Base-by-base conservation (phyloP, 2,797 vertebrate species). In the Capromys pilorides region DNA sequence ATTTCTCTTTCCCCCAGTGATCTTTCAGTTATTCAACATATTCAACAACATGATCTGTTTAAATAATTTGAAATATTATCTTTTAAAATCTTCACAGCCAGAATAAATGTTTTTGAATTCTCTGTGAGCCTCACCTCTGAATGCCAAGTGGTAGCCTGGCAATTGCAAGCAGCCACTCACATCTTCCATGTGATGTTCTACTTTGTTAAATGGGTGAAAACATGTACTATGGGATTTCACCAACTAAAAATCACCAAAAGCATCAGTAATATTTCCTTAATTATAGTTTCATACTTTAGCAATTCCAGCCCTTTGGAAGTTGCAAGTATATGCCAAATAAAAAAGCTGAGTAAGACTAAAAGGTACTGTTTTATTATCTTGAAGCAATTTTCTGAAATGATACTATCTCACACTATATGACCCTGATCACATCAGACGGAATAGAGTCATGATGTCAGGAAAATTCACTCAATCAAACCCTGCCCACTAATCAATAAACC, bases 281-380 rank as follows among this genome's bases (percentile, higher is more conserved):
- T 59, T 83, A n/a, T 80, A 16, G 6, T 39, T 84, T 59, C 90
- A 59, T 90, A 31, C 22, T 26, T 91, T 64, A 86, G 31, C 12
- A 71, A 57, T 89, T 21, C 21, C 78, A 85, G 33, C 1, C 7
- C 69, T 81, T 91, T 79, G 31, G 1, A 73, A 57, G 4, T 61
- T 94, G 10, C 64, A 83, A 94, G 66, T 54, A 54, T 28, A 93
- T 12, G 13, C 9, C 16, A 91, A 94, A 90, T 91, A 81, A 77
- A 78, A 33, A 41, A 4, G 90, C 2, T 71, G 41, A 89, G 45
- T 45, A 24, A 36, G 84, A 41, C 33, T 80, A 79, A 94, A 80
- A n/a, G n/a, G 28, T 14, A 81, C 62, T 86, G 36, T 57, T 79
- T 80, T 28, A 13, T 62, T 90, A 41, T 90, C 49, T 83, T 49